Conservation (phyloP, 2,113 vertebrate species). For the Tretioscincus oriximinensis region DNA sequence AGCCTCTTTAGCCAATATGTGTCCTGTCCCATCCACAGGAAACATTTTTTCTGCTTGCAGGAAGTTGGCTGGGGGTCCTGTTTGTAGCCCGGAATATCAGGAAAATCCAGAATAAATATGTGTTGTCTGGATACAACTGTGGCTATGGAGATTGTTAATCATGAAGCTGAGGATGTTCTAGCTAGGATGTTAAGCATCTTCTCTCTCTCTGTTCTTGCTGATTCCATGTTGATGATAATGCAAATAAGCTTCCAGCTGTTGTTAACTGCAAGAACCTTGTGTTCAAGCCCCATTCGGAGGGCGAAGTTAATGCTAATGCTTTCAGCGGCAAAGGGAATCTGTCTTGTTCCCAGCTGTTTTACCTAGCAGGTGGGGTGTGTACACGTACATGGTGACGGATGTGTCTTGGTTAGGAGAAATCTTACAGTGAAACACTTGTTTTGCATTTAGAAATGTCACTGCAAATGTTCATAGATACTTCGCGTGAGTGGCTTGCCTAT, state of each 20-base stretch:
- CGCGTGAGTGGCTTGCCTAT: not conserved
- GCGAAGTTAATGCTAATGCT: not conserved
- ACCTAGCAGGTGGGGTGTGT: not conserved
- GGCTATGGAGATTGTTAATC: not conserved
- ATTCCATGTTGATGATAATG: conserved; percentile 17
- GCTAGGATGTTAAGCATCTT: not conserved
- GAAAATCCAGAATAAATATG: too few relatives aligned
- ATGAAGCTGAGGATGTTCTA: not conserved
- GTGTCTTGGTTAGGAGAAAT: not conserved
- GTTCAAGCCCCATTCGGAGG: not conserved
- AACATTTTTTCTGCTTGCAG: too few relatives aligned
- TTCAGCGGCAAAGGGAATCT: not conserved
- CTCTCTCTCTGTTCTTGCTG: not conserved
- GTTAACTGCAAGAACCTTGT: not conserved
- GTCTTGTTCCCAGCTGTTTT: not conserved
- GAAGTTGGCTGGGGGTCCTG: too few relatives aligned
- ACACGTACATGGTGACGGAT: not conserved
- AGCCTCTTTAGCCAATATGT: too few relatives aligned
- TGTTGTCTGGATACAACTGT: not conserved
- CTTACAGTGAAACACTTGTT: not conserved
- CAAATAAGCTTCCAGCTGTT: not conserved
- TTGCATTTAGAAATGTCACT: not conserved
- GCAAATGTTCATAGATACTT: not conserved
- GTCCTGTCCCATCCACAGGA: too few relatives aligned
- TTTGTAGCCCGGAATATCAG: too few relatives aligned